phyloP scores from a whole-genome alignment of 2,113 vertebrate species.

The Paramormyrops kingsleyae region DNA sequence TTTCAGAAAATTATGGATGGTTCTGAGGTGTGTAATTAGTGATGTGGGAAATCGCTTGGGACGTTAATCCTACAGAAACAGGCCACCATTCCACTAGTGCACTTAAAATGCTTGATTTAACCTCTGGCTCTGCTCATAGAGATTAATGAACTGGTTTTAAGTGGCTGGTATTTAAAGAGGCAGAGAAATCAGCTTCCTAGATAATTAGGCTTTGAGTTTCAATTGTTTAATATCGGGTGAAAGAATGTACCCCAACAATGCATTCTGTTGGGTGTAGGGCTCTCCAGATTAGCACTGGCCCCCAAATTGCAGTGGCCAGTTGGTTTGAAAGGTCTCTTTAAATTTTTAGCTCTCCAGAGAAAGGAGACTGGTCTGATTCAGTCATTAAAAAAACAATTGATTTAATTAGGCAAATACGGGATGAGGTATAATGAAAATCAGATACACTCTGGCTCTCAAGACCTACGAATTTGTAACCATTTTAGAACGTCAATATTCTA shows the following conservation, averaged over 20 bases:
- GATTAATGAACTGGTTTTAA: constrained; percentile 20
- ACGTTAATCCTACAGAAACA: not conserved
- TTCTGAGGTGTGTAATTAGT: not conserved
- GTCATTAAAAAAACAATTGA: constrained; percentile 17
- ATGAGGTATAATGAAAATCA: constrained; percentile 12
- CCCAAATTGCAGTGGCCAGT: not conserved
- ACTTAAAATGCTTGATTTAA: constrained; percentile 5
- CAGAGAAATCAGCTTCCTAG: not conserved
- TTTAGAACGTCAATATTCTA: not conserved
- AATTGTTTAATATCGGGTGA: constrained; percentile 11
- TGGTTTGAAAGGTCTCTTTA: constrained; percentile 19
- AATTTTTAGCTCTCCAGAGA: constrained; percentile 12
- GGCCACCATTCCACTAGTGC: not conserved
- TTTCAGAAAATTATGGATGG: not conserved
- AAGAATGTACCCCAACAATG: constrained; percentile 20
- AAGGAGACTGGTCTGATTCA: constrained; percentile 11
- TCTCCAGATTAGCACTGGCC: constrained; percentile 20
- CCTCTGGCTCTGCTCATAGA: not conserved
- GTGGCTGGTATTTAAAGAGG: constrained; percentile 7
- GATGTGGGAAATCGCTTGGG: not conserved
- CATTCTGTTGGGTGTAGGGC: not conserved
- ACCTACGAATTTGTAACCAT: not conserved
- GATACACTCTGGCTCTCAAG: not conserved
- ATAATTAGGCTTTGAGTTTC: constrained; percentile 5
- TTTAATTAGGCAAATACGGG: constrained; percentile 6